These are phyloP conservation scores for Mesorhabditis sp. DNA, from an alignment of 2,888 invertebrate species.

Conservation along the genomic window DNA sequence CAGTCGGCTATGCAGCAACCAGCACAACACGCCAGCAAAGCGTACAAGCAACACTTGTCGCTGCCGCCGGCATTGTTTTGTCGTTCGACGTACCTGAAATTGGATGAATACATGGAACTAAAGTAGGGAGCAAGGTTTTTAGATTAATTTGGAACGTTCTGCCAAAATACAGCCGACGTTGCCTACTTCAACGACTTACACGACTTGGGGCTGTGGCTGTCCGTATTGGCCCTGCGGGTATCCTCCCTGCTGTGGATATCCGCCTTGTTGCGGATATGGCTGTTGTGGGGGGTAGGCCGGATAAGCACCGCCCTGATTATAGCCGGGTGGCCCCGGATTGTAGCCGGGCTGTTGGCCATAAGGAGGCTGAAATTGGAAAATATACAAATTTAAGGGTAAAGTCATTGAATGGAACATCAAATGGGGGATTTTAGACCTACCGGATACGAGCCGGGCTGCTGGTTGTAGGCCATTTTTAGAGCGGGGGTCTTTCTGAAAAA, in stretches of 20 bases:
- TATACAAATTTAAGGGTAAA: background rate
- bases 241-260: background rate
- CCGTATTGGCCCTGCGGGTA: background rate
- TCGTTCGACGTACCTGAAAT: too few species aligned
- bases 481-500: too few species aligned
- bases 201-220: slow-evolving; percentile 5
- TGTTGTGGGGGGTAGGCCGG: background rate
- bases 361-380: slow-evolving; percentile 1
- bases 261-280: background rate
- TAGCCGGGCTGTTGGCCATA: background rate
- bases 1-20: too few species aligned
- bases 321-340: background rate
- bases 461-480: background rate
- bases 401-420: too few species aligned
- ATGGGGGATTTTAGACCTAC: background rate
- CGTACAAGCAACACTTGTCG: background rate
- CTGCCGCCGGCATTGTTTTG: background rate
- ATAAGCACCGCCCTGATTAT: background rate
- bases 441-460: slow-evolving; percentile 1
- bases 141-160: background rate
- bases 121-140: background rate
- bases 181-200: background rate
- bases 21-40: background rate
- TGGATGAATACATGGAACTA: too few species aligned
- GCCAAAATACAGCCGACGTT: background rate